Evolutionary conservation across 2,888 invertebrate genomes (phyloP).

Genomic region (Allolobophora icterica): DNA sequence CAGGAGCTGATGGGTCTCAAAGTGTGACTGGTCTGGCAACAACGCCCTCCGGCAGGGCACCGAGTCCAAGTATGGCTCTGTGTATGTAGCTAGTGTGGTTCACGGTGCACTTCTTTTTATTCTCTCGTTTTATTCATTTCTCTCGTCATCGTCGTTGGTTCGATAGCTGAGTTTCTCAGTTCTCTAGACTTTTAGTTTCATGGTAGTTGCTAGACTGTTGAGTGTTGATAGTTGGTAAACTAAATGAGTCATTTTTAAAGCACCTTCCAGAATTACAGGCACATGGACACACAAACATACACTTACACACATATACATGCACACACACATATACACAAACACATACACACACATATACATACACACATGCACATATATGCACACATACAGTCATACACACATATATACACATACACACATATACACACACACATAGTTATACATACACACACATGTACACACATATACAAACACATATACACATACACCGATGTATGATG

Average conservation of each 20-base stretch:
- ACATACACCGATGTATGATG: neutral
- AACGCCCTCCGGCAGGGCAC: neutral
- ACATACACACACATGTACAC: too few relatives aligned
- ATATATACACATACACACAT: too few relatives aligned
- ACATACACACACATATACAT: neutral
- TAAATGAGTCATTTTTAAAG: too few relatives aligned
- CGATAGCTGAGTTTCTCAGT: too few relatives aligned
- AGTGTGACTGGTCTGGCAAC: neutral
- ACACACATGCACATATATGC: too few relatives aligned
- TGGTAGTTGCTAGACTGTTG: too few relatives aligned
- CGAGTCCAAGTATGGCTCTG: slow-evolving; percentile 18
- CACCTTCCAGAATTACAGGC: too few relatives aligned
- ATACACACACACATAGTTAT: too few relatives aligned
- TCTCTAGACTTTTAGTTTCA: too few relatives aligned
- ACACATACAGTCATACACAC: too few relatives aligned
- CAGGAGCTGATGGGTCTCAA: neutral
- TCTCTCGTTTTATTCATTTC: neutral
- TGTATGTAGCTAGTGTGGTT: neutral
- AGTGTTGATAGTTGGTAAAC: too few relatives aligned
- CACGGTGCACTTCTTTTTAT: neutral
- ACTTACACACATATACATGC: neutral
- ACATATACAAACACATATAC: too few relatives aligned
- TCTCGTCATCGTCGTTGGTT: neutral
- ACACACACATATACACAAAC: neutral
- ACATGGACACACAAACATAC: neutral